A percentile compares a stretch with the other conserved stretches of the same genome.
These are phyloP conservation scores for Felis chaus DNA, from an alignment of 2,113 vertebrate species.

Conservation along the genomic window DNA sequence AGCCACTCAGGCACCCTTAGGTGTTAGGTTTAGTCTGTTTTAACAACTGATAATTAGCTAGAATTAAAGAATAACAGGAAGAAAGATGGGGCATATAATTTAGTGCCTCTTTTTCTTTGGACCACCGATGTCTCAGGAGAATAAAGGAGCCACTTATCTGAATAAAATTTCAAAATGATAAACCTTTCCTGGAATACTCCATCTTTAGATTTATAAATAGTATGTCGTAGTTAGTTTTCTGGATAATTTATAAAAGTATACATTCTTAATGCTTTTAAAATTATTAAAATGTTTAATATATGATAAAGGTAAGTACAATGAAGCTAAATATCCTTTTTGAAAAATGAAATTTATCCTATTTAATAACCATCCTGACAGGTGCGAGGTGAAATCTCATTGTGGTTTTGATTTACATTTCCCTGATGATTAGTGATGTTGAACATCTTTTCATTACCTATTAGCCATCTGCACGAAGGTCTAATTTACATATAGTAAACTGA, in stretches of 20 bases:
- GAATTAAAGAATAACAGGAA: conserved; percentile 64
- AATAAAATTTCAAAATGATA: neutral
- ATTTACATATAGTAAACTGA: neutral
- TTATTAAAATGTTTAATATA: conserved; percentile 15
- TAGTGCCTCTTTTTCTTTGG: neutral
- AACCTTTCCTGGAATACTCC: neutral
- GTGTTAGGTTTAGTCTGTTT: conserved; percentile 64
- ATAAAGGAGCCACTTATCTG: neutral
- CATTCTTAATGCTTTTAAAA: neutral
- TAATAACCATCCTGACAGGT: neutral
- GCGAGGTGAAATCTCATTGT: neutral
- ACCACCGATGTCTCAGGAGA: neutral
- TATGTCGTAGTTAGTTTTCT: neutral
- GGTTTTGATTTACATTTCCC: neutral
- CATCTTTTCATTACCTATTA: neutral
- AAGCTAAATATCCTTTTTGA: neutral
- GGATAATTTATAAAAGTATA: neutral
- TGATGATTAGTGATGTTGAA: neutral
- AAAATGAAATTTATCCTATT: neutral
- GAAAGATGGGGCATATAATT: neutral
- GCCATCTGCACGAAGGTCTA: neutral
- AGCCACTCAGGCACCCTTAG: neutral
- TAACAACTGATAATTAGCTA: conserved; percentile 71
- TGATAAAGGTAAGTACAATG: neutral
- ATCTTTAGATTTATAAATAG: neutral